Percentiles rank a stretch among this genome's conserved stretches.
Evolutionary conservation across 1,140 invertebrate genomes (phyloP).

Genomic region (Coboldia fuscipes): DNA sequence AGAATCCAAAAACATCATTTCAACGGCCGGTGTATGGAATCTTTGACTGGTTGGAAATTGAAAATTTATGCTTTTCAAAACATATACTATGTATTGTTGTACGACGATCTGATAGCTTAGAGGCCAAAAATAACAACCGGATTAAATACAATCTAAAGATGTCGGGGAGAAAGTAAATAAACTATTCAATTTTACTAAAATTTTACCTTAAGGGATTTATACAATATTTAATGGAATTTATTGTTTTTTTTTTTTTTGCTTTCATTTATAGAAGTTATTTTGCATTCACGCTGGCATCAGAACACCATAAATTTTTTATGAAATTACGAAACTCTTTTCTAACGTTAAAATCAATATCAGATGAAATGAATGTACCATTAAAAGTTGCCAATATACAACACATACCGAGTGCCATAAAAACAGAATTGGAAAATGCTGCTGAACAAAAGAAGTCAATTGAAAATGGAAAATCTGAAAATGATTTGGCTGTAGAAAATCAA

Average conservation of each 20-base stretch:
- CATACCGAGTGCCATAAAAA: not conserved
- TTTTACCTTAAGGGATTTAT: conserved; percentile 4
- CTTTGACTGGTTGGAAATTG: conserved; percentile 42
- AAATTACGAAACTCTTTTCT: conserved; percentile 45
- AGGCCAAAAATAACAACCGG: conserved; percentile 25
- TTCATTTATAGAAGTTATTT: conserved; percentile 38
- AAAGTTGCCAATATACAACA: conserved; percentile 6
- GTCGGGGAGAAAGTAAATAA: conserved; percentile 41
- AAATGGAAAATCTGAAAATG: conserved; percentile 11
- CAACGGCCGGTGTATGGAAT: conserved; percentile 10
- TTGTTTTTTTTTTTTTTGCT: conserved; percentile 6
- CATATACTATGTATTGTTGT: conserved; percentile 40
- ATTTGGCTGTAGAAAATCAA: not conserved
- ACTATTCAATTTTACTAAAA: conserved; percentile 1
- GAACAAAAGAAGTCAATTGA: conserved; percentile 7
- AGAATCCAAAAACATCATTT: not conserved
- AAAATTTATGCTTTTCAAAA: conserved; percentile 51
- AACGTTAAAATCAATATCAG: conserved; percentile 39
- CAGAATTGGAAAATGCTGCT: conserved; percentile 4
- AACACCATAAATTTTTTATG: conserved; percentile 54
- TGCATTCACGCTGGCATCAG: conserved; percentile 45
- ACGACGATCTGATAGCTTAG: conserved; percentile 23
- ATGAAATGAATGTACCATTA: conserved; percentile 30
- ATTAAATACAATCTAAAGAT: conserved; percentile 52
- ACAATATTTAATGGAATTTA: conserved; percentile 2